phyloP scores from a whole-genome alignment of 2,113 vertebrate genomes.

The Chascanopsetta lugubris region DNA sequence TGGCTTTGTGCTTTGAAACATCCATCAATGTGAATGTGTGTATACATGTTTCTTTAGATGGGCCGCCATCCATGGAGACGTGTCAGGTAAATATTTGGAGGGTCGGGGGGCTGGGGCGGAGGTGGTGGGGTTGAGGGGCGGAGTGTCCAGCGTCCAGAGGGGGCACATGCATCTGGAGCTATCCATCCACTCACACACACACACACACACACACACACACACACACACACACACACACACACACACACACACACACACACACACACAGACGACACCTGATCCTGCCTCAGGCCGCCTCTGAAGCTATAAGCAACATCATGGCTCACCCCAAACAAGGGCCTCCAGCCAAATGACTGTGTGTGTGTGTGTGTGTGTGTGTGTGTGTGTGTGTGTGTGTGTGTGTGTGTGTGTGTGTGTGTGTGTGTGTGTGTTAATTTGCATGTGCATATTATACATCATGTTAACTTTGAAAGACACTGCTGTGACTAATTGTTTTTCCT shows the following conservation, averaged over 20 bases:
- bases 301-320: slow-evolving; percentile 52
- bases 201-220: slow-evolving; percentile 48
- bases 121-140: slow-evolving; percentile 41
- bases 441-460: background rate
- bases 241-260: slow-evolving; percentile 55
- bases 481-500: slow-evolving; percentile 21
- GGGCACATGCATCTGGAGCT: slow-evolving; percentile 67
- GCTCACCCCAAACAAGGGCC: slow-evolving; percentile 68
- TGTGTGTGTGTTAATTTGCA: background rate
- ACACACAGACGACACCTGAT: slow-evolving; percentile 79
- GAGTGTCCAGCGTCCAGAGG: slow-evolving; percentile 72
- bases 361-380: slow-evolving; percentile 28
- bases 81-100: slow-evolving; percentile 79
- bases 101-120: background rate
- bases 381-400: slow-evolving; percentile 11
- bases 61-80: slow-evolving; percentile 80
- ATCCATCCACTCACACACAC: slow-evolving; percentile 54
- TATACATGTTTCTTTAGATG: slow-evolving; percentile 67
- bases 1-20: slow-evolving; percentile 49
- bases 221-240: slow-evolving; percentile 50
- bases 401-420: slow-evolving; percentile 3
- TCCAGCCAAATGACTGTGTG: slow-evolving; percentile 48
- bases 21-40: slow-evolving; percentile 67
- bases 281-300: slow-evolving; percentile 66
- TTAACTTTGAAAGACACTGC: background rate